Evolutionary conservation across 1,140 invertebrate species (phyloP).

Genomic region (Heliconius himera): DNA sequence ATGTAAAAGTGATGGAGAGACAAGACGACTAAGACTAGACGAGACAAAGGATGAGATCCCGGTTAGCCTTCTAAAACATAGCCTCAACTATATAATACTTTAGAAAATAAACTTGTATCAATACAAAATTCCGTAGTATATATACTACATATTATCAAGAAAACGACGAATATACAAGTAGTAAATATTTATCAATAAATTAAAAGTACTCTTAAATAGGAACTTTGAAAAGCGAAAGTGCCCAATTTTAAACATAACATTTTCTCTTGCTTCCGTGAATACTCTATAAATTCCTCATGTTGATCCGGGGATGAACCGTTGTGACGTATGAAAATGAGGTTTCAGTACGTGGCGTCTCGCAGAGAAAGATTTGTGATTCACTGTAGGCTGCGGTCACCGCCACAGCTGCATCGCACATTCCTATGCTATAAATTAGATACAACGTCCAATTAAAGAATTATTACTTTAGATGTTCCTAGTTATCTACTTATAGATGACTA

Average conservation of each 20-base stretch:
- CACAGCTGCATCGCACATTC: background rate
- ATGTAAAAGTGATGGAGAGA: too few species aligned
- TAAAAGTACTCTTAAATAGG: constrained; percentile 22
- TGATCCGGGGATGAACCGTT: constrained; percentile 61
- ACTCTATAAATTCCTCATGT: constrained; percentile 65
- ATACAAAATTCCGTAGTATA: too few species aligned
- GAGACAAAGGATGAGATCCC: too few species aligned
- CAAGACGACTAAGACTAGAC: too few species aligned
- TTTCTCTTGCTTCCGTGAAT: constrained; percentile 50
- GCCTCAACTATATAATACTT: too few species aligned
- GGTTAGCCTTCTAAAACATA: too few species aligned
- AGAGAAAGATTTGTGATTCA: constrained; percentile 27
- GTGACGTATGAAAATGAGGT: constrained; percentile 62
- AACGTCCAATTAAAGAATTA: background rate
- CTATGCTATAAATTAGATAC: background rate
- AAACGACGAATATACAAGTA: too few species aligned
- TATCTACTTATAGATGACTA: too few species aligned
- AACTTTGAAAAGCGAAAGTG: background rate
- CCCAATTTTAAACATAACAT: constrained; percentile 46
- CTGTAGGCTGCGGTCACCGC: background rate
- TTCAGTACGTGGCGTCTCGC: constrained; percentile 45
- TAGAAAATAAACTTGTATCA: too few species aligned
- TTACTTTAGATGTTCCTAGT: too few species aligned
- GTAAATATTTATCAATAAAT: background rate
- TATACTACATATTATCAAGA: too few species aligned